Percentiles rank a stretch among this genome's conserved stretches.
These are phyloP conservation scores for Crambe crambe DNA, from an alignment of 37 sponge, comb jelly and placozoan genomes.

Conservation along the genomic window DNA sequence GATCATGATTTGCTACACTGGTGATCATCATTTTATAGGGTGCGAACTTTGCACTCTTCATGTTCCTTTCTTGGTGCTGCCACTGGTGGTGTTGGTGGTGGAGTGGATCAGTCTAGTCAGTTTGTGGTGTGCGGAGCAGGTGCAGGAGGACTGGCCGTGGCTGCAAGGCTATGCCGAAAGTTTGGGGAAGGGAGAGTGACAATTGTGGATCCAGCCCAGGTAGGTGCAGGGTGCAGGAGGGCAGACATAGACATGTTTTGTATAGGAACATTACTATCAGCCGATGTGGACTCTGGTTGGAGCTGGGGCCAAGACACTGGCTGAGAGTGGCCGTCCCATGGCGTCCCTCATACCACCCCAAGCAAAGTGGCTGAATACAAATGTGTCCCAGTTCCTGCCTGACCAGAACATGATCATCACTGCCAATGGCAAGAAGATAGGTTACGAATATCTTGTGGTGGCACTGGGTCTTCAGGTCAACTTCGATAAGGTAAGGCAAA, in stretches of 20 bases:
- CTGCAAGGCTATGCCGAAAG: slow-evolving; percentile 51
- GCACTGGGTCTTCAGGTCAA: slow-evolving; percentile 77
- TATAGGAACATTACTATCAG: slow-evolving; percentile 88
- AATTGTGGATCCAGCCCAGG: slow-evolving; percentile 74
- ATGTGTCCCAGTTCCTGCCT: slow-evolving; percentile 69
- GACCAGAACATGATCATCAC: slow-evolving; percentile 63
- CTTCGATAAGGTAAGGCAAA: slow-evolving; percentile 38
- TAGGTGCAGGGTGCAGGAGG: slow-evolving; percentile 63
- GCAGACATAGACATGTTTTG: slow-evolving; percentile 21
- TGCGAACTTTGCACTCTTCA: not conserved
- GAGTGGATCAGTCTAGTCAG: slow-evolving; percentile 33
- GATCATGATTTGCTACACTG: not conserved
- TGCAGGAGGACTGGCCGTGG: slow-evolving; percentile 75
- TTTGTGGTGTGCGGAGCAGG: slow-evolving; percentile 87
- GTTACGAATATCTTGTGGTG: slow-evolving; percentile 84
- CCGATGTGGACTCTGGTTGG: slow-evolving; percentile 95
- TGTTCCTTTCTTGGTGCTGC: not conserved
- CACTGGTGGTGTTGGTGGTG: not conserved
- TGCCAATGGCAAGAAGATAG: slow-evolving; percentile 44
- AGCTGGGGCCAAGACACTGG: slow-evolving; percentile 65
- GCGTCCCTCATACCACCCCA: slow-evolving; percentile 59
- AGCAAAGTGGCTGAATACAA: slow-evolving; percentile 49
- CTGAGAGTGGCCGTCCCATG: slow-evolving; percentile 50
- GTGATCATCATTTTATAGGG: not conserved
- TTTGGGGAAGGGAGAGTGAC: slow-evolving; percentile 59